Base-by-base conservation (phyloP, 2,888 invertebrate species). In the Rotaria macrura region DNA sequence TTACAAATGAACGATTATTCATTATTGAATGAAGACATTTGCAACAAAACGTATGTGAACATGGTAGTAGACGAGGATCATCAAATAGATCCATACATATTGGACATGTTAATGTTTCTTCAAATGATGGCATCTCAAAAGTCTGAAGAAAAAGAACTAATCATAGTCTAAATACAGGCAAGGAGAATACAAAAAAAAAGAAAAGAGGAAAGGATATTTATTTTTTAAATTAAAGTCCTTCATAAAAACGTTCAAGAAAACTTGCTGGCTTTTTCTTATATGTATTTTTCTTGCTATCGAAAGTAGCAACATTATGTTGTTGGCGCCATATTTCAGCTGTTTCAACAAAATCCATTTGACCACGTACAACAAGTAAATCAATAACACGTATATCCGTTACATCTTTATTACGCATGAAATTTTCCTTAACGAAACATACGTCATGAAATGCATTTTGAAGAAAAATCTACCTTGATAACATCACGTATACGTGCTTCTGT, bases 311-410 rank as follows among this genome's bases (percentile, higher is more conserved):
- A 74, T 74, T 74, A 74, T 74, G 74, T 88, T 94, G 94, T 89
- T 96, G 95, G 91, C 96, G 96, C 96, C 96, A 97, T 86, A 94
- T 93, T 87, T 94, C 93, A 0, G 94, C 94, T 1, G 94, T 92
- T 92, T 97, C 97, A 89, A 95, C 94, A 40, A 97, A 92, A 89
- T 97, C 96, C 95, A 96, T 95, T 93, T 96, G 96, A 84, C 96
- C 96, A 94, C 96, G 96, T 87, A 96, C 94, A 83, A 97, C 94
- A 87, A 97, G 92, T 93, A 96, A 93, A 91, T 97, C 97, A 89
- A 96, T 95, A 54, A 95, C 93, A 89, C 97, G 93, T 87, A 97
- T 92, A 91, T 97, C 97, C 83, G 93, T 93, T 0, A 96, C 93
- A 91, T 94, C 90, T 89, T 93, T 93, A 90, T 96, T 93, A 89